Evolutionary conservation across 1,140 invertebrate genomes (phyloP).

Genomic region (Philotrypesis tridentata): DNA sequence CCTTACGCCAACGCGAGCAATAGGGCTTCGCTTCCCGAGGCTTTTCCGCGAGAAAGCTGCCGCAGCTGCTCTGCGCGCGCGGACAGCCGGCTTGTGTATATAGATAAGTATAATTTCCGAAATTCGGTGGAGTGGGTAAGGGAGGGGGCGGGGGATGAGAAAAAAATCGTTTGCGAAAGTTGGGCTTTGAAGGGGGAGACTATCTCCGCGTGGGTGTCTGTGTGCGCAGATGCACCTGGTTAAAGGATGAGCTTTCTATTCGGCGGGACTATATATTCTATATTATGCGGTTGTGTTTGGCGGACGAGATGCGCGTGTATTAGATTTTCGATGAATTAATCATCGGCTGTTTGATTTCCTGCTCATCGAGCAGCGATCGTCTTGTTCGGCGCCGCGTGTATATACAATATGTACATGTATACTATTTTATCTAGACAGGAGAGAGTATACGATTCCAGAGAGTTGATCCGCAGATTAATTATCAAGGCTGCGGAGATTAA

Average conservation of each 20-base stretch:
- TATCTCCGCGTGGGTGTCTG: too few species aligned
- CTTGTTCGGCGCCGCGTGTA: too few species aligned
- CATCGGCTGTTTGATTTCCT: too few species aligned
- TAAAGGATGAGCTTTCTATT: neutral
- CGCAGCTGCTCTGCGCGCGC: too few species aligned
- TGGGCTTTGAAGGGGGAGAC: neutral
- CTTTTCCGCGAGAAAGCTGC: constrained; percentile 3
- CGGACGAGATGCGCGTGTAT: too few species aligned
- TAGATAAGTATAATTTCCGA: constrained; percentile 5
- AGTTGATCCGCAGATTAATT: neutral
- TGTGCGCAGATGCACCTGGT: neutral
- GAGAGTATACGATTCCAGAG: too few species aligned
- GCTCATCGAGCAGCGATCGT: too few species aligned
- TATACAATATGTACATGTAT: neutral
- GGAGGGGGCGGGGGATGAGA: neutral
- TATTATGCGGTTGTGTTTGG: too few species aligned
- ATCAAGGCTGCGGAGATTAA: neutral
- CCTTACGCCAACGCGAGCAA: neutral
- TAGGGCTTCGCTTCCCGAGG: constrained; percentile 13
- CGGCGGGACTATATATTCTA: neutral
- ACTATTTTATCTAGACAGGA: neutral
- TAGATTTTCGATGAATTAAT: neutral
- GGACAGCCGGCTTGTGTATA: too few species aligned
- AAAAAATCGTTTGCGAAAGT: neutral
- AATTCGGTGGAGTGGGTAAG: neutral